phyloP scores from a whole-genome alignment of 2,888 invertebrate species.

The Aproaerema taeniolella region DNA sequence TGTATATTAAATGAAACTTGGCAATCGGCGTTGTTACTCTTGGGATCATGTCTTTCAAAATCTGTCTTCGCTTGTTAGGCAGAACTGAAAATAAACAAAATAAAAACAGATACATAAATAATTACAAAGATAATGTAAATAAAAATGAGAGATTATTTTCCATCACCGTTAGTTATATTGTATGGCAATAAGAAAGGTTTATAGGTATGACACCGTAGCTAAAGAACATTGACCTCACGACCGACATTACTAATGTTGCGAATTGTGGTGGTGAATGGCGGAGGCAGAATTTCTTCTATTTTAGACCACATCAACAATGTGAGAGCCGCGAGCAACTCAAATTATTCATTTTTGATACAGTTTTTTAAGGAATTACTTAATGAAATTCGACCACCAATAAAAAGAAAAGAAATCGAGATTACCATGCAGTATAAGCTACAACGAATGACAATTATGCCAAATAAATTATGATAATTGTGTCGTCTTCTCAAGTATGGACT shows the following conservation, averaged over 20 bases:
- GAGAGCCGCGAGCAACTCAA: not conserved
- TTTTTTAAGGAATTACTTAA: too few species aligned
- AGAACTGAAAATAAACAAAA: slow-evolving; percentile 13
- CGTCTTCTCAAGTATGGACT: not conserved
- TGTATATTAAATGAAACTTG: too few species aligned
- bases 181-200: not conserved
- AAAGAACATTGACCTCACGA: slow-evolving; percentile 7
- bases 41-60: too few species aligned
- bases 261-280: slow-evolving; percentile 7
- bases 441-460: not conserved
- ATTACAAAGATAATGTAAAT: slow-evolving; percentile 9
- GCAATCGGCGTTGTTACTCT: too few species aligned
- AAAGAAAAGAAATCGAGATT: too few species aligned
- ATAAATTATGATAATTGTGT: not conserved
- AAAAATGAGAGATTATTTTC: slow-evolving; percentile 7
- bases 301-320: not conserved
- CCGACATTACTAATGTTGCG: slow-evolving; percentile 4
- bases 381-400: too few species aligned
- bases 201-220: slow-evolving; percentile 3
- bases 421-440: too few species aligned
- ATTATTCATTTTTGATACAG: too few species aligned
- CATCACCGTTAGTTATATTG: slow-evolving; percentile 8
- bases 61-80: too few species aligned
- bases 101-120: slow-evolving; percentile 16
- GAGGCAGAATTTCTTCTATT: not conserved